phyloP scores from a whole-genome alignment of 2,113 vertebrate species.

The Merops nubicus region DNA sequence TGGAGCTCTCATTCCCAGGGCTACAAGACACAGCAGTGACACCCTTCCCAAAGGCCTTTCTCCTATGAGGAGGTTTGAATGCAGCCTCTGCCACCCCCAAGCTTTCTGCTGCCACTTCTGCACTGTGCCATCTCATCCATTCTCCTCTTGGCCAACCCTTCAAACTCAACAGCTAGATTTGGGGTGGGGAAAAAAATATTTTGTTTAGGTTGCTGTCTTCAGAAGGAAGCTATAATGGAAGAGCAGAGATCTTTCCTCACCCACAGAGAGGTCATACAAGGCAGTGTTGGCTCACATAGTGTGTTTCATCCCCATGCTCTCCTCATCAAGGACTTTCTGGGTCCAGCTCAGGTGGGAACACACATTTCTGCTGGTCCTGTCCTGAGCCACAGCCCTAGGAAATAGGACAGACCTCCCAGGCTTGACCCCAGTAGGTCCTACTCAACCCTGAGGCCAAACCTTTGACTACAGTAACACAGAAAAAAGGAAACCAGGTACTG shows the following conservation, averaged over 20 bases:
- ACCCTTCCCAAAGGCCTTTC: not conserved
- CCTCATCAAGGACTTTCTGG: not conserved
- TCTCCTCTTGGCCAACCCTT: not conserved
- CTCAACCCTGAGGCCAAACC: not conserved
- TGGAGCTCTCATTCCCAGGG: not conserved
- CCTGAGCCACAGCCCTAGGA: not conserved
- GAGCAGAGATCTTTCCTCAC: not conserved
- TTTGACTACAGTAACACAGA: not conserved
- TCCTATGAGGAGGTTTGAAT: not conserved
- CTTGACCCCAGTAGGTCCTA: not conserved
- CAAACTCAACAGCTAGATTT: not conserved
- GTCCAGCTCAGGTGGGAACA: not conserved
- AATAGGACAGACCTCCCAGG: not conserved
- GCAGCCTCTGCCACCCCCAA: not conserved
- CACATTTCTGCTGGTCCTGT: not conserved
- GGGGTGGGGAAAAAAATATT: accelerated
- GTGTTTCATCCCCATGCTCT: not conserved
- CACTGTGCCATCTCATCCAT: no score
- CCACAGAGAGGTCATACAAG: not conserved
- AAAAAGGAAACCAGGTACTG: not conserved
- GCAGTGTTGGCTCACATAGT: not conserved
- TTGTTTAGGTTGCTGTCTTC: not conserved
- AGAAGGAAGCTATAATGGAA: not conserved
- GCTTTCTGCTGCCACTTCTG: not conserved
- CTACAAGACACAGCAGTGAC: not conserved